Evolutionary conservation across 2,888 invertebrate genomes (phyloP).

Genomic region (Chouioia cunea): DNA sequence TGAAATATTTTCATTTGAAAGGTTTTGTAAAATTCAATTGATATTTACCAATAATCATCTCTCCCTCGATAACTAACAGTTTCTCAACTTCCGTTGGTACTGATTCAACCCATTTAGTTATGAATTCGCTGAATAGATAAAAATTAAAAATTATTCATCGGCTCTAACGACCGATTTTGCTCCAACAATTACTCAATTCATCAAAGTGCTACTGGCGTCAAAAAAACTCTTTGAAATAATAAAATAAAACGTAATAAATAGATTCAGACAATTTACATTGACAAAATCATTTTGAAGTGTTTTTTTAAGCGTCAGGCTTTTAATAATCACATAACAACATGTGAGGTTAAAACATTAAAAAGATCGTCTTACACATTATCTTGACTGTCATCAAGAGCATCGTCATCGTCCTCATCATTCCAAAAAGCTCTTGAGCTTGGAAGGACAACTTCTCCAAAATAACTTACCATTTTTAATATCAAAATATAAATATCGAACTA

Average conservation of each 20-base stretch:
- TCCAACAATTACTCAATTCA: not conserved
- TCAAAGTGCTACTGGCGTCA: not conserved
- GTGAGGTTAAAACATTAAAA: slow-evolving; percentile 45
- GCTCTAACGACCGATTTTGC: not conserved
- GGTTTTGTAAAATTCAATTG: slow-evolving; percentile 12
- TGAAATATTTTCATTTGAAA: not conserved
- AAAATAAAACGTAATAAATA: not conserved
- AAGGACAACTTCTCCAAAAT: slow-evolving; percentile 62
- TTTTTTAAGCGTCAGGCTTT: no score
- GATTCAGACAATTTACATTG: not conserved
- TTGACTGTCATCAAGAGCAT: slow-evolving; percentile 39
- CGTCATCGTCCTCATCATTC: slow-evolving; percentile 62
- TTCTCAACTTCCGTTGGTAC: slow-evolving; percentile 56
- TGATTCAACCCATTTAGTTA: slow-evolving; percentile 56
- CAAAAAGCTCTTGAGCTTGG: slow-evolving; percentile 65
- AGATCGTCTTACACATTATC: slow-evolving; percentile 50
- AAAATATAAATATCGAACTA: not conserved
- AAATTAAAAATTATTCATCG: not conserved
- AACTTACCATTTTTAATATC: slow-evolving; percentile 55
- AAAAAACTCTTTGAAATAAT: not conserved
- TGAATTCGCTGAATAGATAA: slow-evolving; percentile 55
- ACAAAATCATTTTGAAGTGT: not conserved
- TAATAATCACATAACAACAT: not conserved
- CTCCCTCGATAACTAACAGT: slow-evolving; percentile 59
- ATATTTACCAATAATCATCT: slow-evolving; percentile 56